Percentiles rank a stretch among this genome's conserved stretches.
These are phyloP conservation scores for Melanogrammus aeglefinus DNA, from an alignment of 2,797 vertebrate genomes.

Conservation along the genomic window DNA sequence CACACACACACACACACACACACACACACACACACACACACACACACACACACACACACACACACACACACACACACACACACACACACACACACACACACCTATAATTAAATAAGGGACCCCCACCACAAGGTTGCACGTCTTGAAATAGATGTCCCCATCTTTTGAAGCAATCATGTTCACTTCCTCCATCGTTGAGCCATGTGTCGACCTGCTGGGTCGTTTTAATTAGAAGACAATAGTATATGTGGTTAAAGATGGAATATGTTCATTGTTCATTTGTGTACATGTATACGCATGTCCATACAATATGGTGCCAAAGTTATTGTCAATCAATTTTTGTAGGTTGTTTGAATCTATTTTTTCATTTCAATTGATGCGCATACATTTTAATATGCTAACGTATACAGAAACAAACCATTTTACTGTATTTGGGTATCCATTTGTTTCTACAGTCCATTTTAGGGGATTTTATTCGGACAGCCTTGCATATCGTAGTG, in stretches of 20 bases:
- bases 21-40: no score
- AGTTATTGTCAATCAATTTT: neutral
- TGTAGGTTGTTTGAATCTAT: neutral
- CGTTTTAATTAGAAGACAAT: neutral
- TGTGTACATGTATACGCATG: neutral
- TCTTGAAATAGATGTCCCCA: neutral
- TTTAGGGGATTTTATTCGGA: neutral
- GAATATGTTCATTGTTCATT: neutral
- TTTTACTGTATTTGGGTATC: neutral
- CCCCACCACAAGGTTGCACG: neutral
- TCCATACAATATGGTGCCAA: neutral
- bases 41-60: no score
- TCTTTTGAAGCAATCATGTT: neutral
- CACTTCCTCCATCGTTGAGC: neutral
- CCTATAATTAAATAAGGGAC: neutral
- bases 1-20: no score
- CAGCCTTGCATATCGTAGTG: neutral
- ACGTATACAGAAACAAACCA: neutral
- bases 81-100: no score
- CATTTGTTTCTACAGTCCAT: neutral
- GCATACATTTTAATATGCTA: neutral
- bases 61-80: no score
- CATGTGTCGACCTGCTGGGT: neutral
- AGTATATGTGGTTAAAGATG: neutral
- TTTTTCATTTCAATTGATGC: neutral